These are phyloP conservation scores for Apantesis nais DNA, from an alignment of 2,888 invertebrate genomes.

Conservation along the genomic window DNA sequence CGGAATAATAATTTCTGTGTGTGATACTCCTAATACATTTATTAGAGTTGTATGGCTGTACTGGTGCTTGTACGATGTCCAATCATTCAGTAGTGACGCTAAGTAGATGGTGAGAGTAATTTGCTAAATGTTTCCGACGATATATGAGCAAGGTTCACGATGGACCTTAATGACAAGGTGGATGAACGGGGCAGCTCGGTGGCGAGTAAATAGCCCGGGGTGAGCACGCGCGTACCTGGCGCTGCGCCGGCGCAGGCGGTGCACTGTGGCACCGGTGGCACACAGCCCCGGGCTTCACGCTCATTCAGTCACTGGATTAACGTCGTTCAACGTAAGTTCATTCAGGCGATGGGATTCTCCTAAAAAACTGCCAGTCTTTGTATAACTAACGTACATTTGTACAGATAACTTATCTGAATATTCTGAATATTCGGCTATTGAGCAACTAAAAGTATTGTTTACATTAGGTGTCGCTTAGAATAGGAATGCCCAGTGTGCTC, in stretches of 20 bases:
- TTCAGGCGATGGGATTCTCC: not conserved
- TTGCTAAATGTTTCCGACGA: not conserved
- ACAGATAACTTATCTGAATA: not conserved
- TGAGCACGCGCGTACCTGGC: slow-evolving; percentile 22
- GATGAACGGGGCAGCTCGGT: not conserved
- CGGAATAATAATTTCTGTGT: not conserved
- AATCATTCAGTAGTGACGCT: not conserved
- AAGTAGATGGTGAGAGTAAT: not conserved
- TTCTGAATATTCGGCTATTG: not conserved
- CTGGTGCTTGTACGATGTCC: not conserved
- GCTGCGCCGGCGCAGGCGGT: slow-evolving; percentile 5
- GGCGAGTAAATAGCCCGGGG: slow-evolving; percentile 32
- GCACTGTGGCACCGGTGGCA: slow-evolving; percentile 5
- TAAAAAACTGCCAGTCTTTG: not conserved
- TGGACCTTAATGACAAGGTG: not conserved
- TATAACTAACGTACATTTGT: not conserved
- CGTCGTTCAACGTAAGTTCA: not conserved
- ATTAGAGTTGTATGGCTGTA: not conserved
- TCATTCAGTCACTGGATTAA: slow-evolving; percentile 4
- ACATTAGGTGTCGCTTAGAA: not conserved
- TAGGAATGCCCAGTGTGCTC: not conserved
- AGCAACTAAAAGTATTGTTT: too few relatives aligned
- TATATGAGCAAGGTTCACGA: not conserved
- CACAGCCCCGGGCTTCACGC: slow-evolving; percentile 31
- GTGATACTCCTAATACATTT: not conserved